These are phyloP conservation scores for Palythoa heliodiscus DNA, from an alignment of 92 coral and sea anemone genomes.

Conservation along the genomic window DNA sequence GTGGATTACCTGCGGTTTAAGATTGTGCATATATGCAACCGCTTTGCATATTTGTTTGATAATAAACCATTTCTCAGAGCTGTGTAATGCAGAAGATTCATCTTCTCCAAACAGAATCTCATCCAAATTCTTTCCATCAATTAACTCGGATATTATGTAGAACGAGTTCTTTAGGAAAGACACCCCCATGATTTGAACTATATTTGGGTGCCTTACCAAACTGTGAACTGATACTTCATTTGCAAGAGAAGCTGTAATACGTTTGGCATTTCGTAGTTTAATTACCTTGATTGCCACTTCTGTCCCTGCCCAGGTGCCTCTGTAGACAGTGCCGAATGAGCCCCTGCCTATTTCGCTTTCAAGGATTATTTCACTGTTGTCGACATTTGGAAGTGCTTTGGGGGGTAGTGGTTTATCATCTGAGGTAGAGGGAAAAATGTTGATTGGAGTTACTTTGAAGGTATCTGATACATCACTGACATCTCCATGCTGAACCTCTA, in stretches of 20 bases:
- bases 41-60: slow-evolving; percentile 35
- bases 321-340: slow-evolving; percentile 49
- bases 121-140: slow-evolving; percentile 42
- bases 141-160: slow-evolving; percentile 44
- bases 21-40: slow-evolving; percentile 38
- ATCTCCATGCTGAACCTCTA: slow-evolving; percentile 40
- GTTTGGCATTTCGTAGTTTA: slow-evolving; percentile 43
- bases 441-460: slow-evolving; percentile 16
- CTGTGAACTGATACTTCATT: slow-evolving; percentile 50
- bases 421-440: neutral
- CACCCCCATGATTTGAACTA: slow-evolving; percentile 51
- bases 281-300: slow-evolving; percentile 47
- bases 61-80: slow-evolving; percentile 24
- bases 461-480: slow-evolving; percentile 41
- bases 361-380: slow-evolving; percentile 41
- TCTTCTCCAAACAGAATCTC: slow-evolving; percentile 41
- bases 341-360: slow-evolving; percentile 51
- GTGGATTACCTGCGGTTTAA: slow-evolving; percentile 46
- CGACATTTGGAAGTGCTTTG: slow-evolving; percentile 41
- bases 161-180: slow-evolving; percentile 44
- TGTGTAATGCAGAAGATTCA: neutral
- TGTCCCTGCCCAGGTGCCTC: slow-evolving; percentile 49
- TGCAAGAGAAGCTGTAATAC: slow-evolving; percentile 39
- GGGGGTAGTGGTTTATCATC: slow-evolving; percentile 16
- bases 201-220: slow-evolving; percentile 45